Evolutionary conservation across 2,113 vertebrate species (phyloP).

Genomic region (Varanus salvator): DNA sequence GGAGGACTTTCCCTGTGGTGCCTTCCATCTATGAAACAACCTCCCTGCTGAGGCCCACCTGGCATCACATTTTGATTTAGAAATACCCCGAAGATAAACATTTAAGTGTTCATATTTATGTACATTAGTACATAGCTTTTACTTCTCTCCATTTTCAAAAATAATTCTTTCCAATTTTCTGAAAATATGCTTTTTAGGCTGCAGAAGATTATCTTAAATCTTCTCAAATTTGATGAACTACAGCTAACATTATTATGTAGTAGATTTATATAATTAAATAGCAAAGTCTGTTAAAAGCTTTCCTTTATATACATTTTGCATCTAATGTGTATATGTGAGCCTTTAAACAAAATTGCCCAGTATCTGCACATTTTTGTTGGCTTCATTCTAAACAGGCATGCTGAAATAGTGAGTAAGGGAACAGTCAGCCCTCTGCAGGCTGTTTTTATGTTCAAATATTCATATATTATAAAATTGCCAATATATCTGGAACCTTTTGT

Average conservation of each 20-base stretch:
- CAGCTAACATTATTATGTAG: neutral
- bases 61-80: neutral
- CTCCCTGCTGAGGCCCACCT: no score
- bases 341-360: neutral
- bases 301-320: neutral
- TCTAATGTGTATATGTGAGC: neutral
- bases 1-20: no score
- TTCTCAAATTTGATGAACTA: neutral
- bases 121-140: neutral
- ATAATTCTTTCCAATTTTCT: neutral
- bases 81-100: neutral
- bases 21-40: no score
- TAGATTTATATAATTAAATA: neutral
- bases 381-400: constrained; percentile 41
- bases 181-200: neutral
- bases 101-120: neutral
- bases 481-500: no score
- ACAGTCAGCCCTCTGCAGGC: constrained; percentile 16
- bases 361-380: constrained; percentile 47
- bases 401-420: constrained; percentile 55
- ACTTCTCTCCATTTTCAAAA: no score
- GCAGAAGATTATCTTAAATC: neutral
- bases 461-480: neutral
- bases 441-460: constrained; percentile 34
- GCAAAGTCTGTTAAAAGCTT: neutral